phyloP scores from a whole-genome alignment of 92 coral and sea anemone genomes.

The Porites rus region DNA sequence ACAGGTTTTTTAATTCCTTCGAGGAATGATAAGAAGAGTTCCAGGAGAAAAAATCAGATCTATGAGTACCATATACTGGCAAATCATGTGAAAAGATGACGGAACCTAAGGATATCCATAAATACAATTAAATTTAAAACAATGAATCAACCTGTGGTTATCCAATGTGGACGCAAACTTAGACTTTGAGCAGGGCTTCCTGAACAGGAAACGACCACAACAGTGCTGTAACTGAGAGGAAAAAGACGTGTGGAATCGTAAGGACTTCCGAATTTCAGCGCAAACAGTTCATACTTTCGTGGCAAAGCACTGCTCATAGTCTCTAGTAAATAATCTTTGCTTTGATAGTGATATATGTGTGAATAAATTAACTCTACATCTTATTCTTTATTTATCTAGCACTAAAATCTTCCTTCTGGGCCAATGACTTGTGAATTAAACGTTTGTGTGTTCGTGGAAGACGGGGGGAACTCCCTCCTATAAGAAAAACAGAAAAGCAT shows the following conservation, averaged over 20 bases:
- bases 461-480: conserved; percentile 64
- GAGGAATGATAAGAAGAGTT: background rate
- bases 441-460: conserved; percentile 75
- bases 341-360: background rate
- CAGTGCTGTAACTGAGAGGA: background rate
- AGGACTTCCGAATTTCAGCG: background rate
- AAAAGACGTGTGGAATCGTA: background rate
- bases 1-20: background rate
- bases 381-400: background rate
- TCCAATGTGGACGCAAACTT: background rate
- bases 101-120: background rate
- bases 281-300: background rate
- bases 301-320: background rate
- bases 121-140: background rate
- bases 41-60: background rate
- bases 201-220: background rate
- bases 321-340: background rate
- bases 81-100: conserved; percentile 25
- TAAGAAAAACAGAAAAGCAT: background rate
- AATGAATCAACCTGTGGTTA: background rate
- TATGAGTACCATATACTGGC: no score
- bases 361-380: conserved; percentile 46
- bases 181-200: background rate
- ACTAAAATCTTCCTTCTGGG: background rate
- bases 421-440: conserved; percentile 30